Base-by-base conservation (phyloP, 2,797 vertebrate species). In the Pangasius mekongensis region DNA sequence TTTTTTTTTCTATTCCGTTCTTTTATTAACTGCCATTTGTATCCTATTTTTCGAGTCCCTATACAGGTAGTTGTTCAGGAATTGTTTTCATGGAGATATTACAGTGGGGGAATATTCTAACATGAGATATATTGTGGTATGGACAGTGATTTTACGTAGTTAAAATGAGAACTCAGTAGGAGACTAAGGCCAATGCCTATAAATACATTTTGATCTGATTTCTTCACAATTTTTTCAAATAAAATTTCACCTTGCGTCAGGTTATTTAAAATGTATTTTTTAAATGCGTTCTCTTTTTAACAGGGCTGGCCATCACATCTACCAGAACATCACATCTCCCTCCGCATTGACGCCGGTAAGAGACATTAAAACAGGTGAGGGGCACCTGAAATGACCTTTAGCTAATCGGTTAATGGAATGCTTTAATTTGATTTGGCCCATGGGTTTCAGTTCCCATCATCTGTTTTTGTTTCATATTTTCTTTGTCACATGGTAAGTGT, bases 311-410 rank as follows among this genome's bases (percentile, higher is more conserved):
- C 52, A 36, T 81, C n/a, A 39, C 36, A 49, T 81, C 62, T 69
- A 58, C 83, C 49, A 85, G 73, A n/a, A 74, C 58, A 64, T 64
- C 60, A 20, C 16, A 77, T 73, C 58, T 52, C 27, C 24, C 36
- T 81, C 22, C 66, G 52, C 52, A 52, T 6, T 54, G n/a, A 69
- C 62, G 7, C 76, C 39, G 87, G 83, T 78, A 88, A 78, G 82
- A 66, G 24, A 84, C 71, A 52, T 52, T 49, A 14, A 60, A 36
- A 49, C 54, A 83, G 52, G 58, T 36, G 22, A 56, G 33, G 0
- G 0, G 0, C 20, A 20, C 74, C 39, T 73, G 6, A 83, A 71
- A 33, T 58, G 9, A 64, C 13, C 6, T 62, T 74, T 1, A 39
- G 39, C 47, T 56, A 47, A 20, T 71, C 1, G 18, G 39, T 81